These are phyloP conservation scores for Kradibia gibbosae DNA, from an alignment of 1,140 invertebrate genomes.

Conservation along the genomic window DNA sequence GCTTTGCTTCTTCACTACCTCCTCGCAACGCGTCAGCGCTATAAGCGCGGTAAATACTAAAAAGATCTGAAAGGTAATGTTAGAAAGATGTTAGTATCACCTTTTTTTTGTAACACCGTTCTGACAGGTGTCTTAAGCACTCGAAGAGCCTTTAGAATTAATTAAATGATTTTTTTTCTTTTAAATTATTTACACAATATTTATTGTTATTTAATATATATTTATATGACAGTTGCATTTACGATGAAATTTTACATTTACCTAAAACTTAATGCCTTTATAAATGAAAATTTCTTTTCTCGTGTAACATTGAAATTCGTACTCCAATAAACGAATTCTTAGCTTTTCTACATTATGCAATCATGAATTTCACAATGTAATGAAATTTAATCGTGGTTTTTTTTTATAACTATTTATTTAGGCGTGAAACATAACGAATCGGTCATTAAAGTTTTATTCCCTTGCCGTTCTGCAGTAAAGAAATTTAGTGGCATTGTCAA, in stretches of 20 bases:
- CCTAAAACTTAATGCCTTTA: background rate
- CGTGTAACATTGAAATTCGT: background rate
- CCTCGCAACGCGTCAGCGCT: conserved; percentile 51
- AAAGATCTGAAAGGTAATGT: conserved; percentile 54
- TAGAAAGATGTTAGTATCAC: background rate
- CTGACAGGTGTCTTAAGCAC: background rate
- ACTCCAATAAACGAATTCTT: background rate
- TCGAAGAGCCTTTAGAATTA: background rate
- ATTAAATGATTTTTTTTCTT: no score
- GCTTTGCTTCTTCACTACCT: conserved; percentile 43
- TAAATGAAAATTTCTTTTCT: background rate
- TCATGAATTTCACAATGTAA: background rate
- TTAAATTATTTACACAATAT: no score
- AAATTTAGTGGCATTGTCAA: conserved; percentile 1
- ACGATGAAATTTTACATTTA: background rate
- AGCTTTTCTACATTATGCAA: background rate
- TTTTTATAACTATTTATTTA: background rate
- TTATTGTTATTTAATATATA: no score
- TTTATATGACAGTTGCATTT: no score
- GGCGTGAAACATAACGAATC: background rate
- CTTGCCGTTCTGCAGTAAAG: background rate
- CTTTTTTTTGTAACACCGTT: background rate
- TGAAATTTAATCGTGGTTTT: background rate
- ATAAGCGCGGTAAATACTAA: conserved; percentile 59
- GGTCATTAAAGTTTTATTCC: background rate